Conservation (phyloP, 2,888 invertebrate species). For the Euplagia quadripunctaria region DNA sequence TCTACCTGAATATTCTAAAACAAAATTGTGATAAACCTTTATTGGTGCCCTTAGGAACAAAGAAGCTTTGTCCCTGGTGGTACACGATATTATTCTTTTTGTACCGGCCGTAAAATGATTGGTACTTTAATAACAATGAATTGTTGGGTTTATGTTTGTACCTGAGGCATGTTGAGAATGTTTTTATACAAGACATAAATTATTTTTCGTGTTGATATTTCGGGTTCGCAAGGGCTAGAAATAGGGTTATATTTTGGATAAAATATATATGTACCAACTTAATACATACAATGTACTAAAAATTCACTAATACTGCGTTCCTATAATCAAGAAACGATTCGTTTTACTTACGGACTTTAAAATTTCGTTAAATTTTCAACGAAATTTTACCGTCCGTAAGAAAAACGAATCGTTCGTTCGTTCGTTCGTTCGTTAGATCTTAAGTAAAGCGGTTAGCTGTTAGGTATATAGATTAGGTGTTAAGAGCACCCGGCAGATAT, state of each 20-base stretch:
- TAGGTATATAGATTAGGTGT: no score
- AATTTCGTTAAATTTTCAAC: no score
- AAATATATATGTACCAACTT: background rate
- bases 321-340: no score
- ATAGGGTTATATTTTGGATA: background rate
- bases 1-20: slow-evolving; percentile 71
- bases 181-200: slow-evolving; percentile 14
- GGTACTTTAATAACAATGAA: slow-evolving; percentile 32
- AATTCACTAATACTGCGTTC: no score
- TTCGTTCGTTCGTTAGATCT: no score
- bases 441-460: no score
- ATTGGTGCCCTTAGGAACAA: slow-evolving; percentile 66
- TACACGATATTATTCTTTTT: slow-evolving; percentile 61
- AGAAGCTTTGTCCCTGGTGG: slow-evolving; percentile 58
- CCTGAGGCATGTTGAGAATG: slow-evolving; percentile 8
- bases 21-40: slow-evolving; percentile 78
- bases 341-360: no score
- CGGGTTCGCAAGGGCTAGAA: background rate
- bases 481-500: no score
- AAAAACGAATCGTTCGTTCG: no score
- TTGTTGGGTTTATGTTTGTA: slow-evolving; percentile 14
- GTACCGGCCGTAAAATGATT: slow-evolving; percentile 43
- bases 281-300: background rate
- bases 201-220: background rate
- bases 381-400: no score